phyloP scores from a whole-genome alignment of 1,140 invertebrate species.

The Augochlora pura region DNA sequence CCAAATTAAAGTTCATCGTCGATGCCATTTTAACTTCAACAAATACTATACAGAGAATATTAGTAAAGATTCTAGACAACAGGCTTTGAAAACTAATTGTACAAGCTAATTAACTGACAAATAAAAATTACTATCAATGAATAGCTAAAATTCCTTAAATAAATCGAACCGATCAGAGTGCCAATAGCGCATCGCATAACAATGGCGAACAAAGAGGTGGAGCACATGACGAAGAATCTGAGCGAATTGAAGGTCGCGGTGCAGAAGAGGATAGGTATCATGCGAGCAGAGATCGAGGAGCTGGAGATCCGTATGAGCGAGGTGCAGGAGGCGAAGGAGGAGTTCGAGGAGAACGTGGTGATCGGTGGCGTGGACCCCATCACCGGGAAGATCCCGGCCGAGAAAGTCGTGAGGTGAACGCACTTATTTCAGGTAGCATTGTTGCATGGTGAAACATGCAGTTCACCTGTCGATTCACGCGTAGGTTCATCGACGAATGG shows the following conservation, averaged over 20 bases:
- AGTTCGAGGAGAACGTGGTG: slow-evolving; percentile 77
- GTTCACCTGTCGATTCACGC: slow-evolving; percentile 3
- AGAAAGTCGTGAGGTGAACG: slow-evolving; percentile 79
- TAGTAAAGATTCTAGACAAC: too few species aligned
- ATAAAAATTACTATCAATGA: too few species aligned
- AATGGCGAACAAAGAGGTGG: slow-evolving; percentile 78
- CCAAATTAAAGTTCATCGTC: too few species aligned
- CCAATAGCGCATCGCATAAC: slow-evolving; percentile 71
- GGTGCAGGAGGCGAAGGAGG: slow-evolving; percentile 69
- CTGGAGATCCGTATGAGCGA: slow-evolving; percentile 76
- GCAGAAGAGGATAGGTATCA: slow-evolving; percentile 69
- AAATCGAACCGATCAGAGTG: slow-evolving; percentile 55
- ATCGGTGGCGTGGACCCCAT: slow-evolving; percentile 77
- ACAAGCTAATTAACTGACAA: too few species aligned
- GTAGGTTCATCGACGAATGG: slow-evolving; percentile 79
- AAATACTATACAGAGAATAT: too few species aligned
- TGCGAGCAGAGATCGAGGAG: slow-evolving; percentile 80
- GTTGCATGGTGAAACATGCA: not conserved
- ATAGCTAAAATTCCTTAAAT: not conserved
- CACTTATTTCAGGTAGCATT: not conserved
- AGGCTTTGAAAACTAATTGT: too few species aligned
- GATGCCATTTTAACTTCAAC: too few species aligned
- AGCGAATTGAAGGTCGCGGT: slow-evolving; percentile 66
- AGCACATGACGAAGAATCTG: slow-evolving; percentile 73
- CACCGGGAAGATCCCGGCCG: slow-evolving; percentile 80